Evolutionary conservation across 2,797 vertebrate genomes (phyloP).

Genomic region (Tinamus major): DNA sequence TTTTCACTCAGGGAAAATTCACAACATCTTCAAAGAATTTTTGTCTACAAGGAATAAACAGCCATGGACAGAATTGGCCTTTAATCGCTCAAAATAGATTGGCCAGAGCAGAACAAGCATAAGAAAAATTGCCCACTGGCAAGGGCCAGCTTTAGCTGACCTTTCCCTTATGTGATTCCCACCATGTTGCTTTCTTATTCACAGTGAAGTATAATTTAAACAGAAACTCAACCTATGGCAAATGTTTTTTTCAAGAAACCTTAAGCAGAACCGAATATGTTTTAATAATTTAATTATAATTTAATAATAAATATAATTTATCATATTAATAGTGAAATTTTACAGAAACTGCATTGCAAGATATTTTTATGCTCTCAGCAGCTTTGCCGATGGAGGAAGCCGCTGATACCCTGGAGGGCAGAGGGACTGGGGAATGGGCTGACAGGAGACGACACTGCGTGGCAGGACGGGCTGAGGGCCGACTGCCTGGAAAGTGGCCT

Average conservation of each 20-base stretch:
- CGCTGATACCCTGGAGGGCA: neutral
- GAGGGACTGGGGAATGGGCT: neutral
- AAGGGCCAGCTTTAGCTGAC: neutral
- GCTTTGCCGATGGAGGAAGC: neutral
- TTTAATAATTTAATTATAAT: neutral
- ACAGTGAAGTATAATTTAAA: slow-evolving; percentile 1
- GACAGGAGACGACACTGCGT: neutral
- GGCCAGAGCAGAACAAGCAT: neutral
- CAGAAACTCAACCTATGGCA: neutral
- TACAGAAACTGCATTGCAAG: neutral
- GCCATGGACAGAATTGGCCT: neutral
- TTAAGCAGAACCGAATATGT: neutral
- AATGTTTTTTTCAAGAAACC: neutral
- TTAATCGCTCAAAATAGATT: neutral
- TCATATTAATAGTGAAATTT: neutral
- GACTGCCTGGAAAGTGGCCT: neutral
- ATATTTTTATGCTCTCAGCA: neutral
- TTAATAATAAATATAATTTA: too few relatives aligned
- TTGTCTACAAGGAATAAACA: neutral
- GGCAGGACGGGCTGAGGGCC: neutral
- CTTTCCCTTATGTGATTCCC: neutral
- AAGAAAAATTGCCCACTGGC: neutral
- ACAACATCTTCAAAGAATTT: neutral
- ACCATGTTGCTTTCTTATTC: neutral
- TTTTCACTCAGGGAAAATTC: neutral